phyloP scores from a whole-genome alignment of 2,797 vertebrate genomes.

The Spinus pinus region DNA sequence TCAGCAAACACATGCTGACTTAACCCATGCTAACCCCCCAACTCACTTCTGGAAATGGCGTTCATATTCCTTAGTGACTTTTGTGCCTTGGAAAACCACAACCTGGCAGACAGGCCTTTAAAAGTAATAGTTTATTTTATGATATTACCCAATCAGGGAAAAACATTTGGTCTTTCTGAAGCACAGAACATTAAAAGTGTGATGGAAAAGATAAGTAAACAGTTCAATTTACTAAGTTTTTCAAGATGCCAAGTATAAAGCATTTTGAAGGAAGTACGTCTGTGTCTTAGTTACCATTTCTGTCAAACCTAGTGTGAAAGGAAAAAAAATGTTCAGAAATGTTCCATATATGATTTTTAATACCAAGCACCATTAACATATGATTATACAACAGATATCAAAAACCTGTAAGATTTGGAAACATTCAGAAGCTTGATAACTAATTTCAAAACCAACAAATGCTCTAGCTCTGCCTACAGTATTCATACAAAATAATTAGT shows the following conservation, averaged over 20 bases:
- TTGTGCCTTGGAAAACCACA: background rate
- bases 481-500: background rate
- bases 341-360: background rate
- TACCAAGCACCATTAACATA: background rate
- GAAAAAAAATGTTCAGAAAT: background rate
- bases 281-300: background rate
- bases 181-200: background rate
- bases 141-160: background rate
- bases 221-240: background rate
- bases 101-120: background rate
- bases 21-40: background rate
- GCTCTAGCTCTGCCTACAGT: background rate
- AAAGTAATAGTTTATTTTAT: background rate
- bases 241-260: background rate
- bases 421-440: background rate
- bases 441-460: background rate
- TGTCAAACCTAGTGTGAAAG: background rate
- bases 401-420: background rate
- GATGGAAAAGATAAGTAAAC: background rate
- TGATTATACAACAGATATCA: accelerated
- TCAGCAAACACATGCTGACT: background rate
- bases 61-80: background rate
- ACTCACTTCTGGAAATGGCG: background rate
- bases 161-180: background rate
- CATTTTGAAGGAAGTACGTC: background rate